phyloP scores from a whole-genome alignment of 2,113 vertebrate species.

The Cyphomyrus discorhynchus region DNA sequence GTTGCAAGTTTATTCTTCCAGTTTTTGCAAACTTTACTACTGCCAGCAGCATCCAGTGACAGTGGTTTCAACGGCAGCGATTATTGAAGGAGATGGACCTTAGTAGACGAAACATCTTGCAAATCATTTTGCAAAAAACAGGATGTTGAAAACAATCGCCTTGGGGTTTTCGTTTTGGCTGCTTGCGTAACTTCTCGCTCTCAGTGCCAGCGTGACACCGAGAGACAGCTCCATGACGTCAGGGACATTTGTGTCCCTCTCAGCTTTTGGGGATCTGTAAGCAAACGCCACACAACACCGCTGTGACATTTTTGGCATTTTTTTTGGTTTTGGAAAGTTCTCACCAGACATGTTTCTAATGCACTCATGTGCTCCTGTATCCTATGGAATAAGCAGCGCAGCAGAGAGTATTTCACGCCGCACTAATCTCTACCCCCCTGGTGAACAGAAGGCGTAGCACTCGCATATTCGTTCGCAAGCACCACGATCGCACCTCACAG shows the following conservation, averaged over 20 bases:
- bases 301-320: neutral
- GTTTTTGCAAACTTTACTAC: neutral
- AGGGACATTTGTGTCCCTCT: neutral
- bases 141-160: neutral
- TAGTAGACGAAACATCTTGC: slow-evolving; percentile 4
- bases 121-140: neutral
- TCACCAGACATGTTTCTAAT: neutral
- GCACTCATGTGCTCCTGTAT: neutral
- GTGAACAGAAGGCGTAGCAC: neutral
- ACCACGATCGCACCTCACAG: neutral
- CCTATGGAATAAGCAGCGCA: neutral
- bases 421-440: neutral
- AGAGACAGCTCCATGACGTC: neutral
- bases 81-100: slow-evolving; percentile 1
- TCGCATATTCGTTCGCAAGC: neutral
- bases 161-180: neutral
- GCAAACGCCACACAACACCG: neutral
- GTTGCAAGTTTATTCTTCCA: neutral
- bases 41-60: neutral
- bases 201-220: neutral
- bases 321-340: neutral
- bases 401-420: neutral
- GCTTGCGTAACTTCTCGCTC: neutral
- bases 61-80: neutral
- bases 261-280: neutral